Evolutionary conservation across 2,888 invertebrate species (phyloP).

Genomic region (Malacosoma neustria): DNA sequence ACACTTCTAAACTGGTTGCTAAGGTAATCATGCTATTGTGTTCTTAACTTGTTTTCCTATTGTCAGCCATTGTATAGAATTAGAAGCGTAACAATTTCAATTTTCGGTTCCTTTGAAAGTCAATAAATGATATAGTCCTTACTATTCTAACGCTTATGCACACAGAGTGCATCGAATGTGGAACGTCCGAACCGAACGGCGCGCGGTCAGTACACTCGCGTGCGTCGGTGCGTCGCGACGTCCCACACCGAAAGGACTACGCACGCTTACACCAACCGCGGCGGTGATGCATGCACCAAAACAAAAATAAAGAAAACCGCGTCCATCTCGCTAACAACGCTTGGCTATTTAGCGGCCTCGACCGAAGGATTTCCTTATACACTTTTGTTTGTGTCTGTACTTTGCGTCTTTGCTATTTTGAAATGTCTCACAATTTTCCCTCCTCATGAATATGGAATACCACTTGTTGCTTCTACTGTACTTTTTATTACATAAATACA

Average conservation of each 20-base stretch:
- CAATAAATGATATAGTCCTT: slow-evolving; percentile 29
- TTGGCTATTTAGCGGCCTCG: too few relatives aligned
- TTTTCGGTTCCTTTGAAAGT: background rate
- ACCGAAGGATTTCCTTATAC: background rate
- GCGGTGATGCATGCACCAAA: slow-evolving; percentile 33
- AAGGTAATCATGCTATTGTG: slow-evolving; percentile 7
- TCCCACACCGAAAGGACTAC: slow-evolving; percentile 11
- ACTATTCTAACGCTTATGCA: slow-evolving; percentile 50
- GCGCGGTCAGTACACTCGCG: slow-evolving; percentile 67
- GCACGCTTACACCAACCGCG: slow-evolving; percentile 11
- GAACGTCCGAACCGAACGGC: slow-evolving; percentile 41
- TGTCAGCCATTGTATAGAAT: background rate
- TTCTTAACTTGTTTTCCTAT: slow-evolving; percentile 2
- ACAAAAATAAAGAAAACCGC: slow-evolving; percentile 20
- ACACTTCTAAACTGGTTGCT: background rate
- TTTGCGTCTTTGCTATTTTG: background rate
- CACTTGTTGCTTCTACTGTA: background rate
- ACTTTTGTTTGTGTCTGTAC: slow-evolving; percentile 5
- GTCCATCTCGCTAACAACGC: background rate
- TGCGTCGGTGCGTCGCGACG: slow-evolving; percentile 54
- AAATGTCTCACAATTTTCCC: background rate
- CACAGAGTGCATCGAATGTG: slow-evolving; percentile 40
- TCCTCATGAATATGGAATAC: background rate
- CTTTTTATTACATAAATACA: too few relatives aligned
- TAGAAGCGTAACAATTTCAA: background rate